phyloP scores from a whole-genome alignment of 1,140 invertebrate genomes.

The Rhyzopertha dominica region DNA sequence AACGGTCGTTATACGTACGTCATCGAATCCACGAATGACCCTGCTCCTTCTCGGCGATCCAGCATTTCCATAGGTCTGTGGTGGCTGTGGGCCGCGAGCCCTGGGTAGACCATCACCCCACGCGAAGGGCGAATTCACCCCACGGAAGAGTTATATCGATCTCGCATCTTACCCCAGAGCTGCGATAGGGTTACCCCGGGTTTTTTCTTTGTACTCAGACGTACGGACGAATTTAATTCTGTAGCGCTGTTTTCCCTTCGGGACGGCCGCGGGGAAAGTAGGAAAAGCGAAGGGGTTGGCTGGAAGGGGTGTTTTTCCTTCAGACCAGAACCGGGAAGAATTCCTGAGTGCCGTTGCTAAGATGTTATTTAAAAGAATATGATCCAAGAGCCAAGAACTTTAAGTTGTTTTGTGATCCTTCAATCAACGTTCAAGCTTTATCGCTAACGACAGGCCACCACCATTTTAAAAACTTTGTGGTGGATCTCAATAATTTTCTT shows the following conservation, averaged over 20 bases:
- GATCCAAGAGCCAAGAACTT: no score
- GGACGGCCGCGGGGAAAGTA: conserved; percentile 1
- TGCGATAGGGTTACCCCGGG: conserved; percentile 44
- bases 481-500: no score
- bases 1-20: no score
- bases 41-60: not conserved
- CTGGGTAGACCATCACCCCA: conserved; percentile 35
- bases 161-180: conserved; percentile 43
- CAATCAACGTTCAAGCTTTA: no score
- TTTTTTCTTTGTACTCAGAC: conserved; percentile 27
- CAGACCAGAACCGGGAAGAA: no score
- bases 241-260: conserved; percentile 11
- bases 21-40: no score
- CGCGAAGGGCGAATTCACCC: conserved; percentile 36
- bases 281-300: not conserved
- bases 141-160: conserved; percentile 48
- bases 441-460: no score
- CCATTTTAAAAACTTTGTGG: no score
- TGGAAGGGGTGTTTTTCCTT: not conserved
- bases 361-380: no score
- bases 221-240: conserved; percentile 8
- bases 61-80: conserved; percentile 5
- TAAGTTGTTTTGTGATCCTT: no score
- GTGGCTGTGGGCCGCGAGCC: conserved; percentile 1
- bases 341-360: no score